phyloP scores from a whole-genome alignment of 2,888 invertebrate genomes.

The Keiferia lycopersicella region DNA sequence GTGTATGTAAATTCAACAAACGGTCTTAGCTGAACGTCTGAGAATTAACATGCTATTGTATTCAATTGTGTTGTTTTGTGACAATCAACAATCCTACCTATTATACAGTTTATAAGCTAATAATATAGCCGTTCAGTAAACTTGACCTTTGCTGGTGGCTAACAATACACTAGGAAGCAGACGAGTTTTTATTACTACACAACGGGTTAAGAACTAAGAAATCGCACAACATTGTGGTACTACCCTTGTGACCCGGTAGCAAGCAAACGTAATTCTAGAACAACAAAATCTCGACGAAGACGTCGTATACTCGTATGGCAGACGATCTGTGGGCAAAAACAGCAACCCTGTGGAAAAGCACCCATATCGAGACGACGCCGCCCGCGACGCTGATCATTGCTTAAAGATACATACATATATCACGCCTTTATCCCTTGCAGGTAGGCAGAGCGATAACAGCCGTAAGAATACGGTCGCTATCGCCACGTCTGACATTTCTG shows the following conservation, averaged over 20 bases:
- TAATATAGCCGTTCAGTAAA: not conserved
- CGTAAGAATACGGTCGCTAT: no score
- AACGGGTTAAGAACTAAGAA: not conserved
- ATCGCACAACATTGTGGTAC: not conserved
- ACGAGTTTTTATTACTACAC: not conserved
- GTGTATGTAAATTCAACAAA: not conserved
- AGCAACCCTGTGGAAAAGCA: no score
- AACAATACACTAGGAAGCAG: slow-evolving; percentile 6
- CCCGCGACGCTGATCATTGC: no score
- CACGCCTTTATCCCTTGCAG: no score
- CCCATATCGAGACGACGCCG: no score
- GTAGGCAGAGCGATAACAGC: no score
- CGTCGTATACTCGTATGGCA: no score
- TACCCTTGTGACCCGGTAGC: not conserved
- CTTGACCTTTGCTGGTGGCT: not conserved
- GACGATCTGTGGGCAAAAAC: no score
- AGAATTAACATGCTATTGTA: not conserved
- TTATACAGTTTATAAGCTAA: not conserved
- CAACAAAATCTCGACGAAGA: no score
- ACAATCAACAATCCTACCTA: not conserved
- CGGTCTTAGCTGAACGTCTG: not conserved
- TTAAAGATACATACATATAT: no score
- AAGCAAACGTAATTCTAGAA: no score
- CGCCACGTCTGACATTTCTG: no score
- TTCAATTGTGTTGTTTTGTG: not conserved